phyloP scores from a whole-genome alignment of 2,888 invertebrate genomes.

The Cantharis flavilabris region DNA sequence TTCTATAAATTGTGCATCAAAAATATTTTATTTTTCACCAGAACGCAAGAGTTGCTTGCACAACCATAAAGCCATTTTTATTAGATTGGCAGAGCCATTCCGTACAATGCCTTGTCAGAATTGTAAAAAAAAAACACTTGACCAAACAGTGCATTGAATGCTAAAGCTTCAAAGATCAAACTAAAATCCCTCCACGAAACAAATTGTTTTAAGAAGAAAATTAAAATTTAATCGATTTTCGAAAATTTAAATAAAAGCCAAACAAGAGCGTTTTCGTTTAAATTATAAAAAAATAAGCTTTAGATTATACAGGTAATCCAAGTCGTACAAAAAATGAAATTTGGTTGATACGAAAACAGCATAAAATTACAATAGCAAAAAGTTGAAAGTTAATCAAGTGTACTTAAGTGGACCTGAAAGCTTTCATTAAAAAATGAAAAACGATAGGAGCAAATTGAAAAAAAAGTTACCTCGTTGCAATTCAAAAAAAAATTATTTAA shows the following conservation, averaged over 20 bases:
- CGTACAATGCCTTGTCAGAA: background rate
- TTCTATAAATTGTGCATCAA: background rate
- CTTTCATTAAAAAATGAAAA: background rate
- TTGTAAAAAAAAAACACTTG: background rate
- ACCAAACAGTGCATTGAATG: background rate
- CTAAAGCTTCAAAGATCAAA: background rate
- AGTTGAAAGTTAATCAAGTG: background rate
- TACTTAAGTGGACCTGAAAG: background rate
- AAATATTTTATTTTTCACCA: background rate
- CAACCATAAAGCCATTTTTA: background rate
- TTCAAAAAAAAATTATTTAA: background rate
- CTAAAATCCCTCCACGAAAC: background rate
- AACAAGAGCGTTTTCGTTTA: background rate
- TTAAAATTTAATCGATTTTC: background rate
- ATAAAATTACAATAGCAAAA: slow-evolving; percentile 1
- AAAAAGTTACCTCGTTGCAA: background rate
- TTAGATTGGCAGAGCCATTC: background rate
- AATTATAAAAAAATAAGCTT: background rate
- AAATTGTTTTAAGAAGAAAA: background rate
- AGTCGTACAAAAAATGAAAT: background rate
- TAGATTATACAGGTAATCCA: background rate
- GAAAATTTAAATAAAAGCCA: background rate
- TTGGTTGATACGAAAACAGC: background rate
- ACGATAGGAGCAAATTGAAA: background rate
- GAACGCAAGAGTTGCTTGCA: background rate